These are phyloP conservation scores for Probosciger aterrimus DNA, from an alignment of 2,113 vertebrate species.

Conservation along the genomic window DNA sequence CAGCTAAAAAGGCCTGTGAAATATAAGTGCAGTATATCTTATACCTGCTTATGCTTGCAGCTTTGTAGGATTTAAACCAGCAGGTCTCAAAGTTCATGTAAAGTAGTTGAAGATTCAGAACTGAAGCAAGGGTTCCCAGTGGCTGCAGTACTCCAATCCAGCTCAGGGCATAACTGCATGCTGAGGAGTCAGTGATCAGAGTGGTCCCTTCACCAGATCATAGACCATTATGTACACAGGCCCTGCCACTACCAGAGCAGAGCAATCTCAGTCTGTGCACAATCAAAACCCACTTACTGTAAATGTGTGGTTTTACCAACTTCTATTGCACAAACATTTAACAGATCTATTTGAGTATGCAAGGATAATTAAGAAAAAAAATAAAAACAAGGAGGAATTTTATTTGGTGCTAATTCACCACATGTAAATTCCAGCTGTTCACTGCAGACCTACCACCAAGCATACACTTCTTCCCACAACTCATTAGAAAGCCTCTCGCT, in stretches of 20 bases:
- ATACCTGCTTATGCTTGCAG: neutral
- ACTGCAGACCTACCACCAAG: conserved; percentile 33
- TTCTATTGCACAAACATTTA: neutral
- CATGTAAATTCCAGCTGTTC: conserved; percentile 52
- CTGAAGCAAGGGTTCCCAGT: neutral
- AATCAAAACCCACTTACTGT: neutral
- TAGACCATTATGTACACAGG: neutral
- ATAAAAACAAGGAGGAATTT: neutral
- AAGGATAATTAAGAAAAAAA: neutral
- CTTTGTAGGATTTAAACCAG: neutral
- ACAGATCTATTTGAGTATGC: neutral
- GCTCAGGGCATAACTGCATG: neutral
- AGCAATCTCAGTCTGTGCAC: neutral
- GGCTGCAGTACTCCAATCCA: neutral
- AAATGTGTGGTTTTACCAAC: neutral
- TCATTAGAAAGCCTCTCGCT: conserved; percentile 45
- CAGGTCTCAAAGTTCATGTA: neutral
- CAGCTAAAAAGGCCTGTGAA: neutral
- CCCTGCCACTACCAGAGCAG: neutral
- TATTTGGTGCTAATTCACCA: conserved; percentile 59
- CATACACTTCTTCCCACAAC: conserved; percentile 34
- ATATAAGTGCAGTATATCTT: neutral
- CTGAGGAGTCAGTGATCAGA: neutral
- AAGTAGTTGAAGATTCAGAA: neutral
- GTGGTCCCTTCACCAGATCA: neutral